A percentile compares a stretch with the other conserved stretches of the same genome.
phyloP scores from a whole-genome alignment of 2,888 invertebrate species.

The Noctua comes region DNA sequence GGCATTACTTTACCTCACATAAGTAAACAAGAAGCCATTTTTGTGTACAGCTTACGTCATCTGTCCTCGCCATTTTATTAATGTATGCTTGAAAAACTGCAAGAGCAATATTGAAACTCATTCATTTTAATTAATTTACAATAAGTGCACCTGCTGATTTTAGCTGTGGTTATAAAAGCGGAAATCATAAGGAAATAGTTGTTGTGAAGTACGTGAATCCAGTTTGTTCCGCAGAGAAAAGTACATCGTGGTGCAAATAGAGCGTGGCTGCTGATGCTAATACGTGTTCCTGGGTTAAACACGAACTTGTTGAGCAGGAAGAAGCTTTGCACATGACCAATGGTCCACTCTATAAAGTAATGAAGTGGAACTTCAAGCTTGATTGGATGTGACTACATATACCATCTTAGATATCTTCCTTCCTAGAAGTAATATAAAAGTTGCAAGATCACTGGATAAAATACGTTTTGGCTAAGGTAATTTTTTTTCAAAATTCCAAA shows the following conservation, averaged over 20 bases:
- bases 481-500: conserved; percentile 6
- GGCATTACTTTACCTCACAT: conserved; percentile 28
- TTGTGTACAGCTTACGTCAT: conserved; percentile 24
- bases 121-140: conserved; percentile 36
- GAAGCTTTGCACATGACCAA: conserved; percentile 18
- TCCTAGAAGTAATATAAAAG: conserved; percentile 4
- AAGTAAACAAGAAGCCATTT: conserved; percentile 29
- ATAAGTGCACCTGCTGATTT: conserved; percentile 42
- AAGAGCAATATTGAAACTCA: conserved; percentile 11
- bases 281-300: conserved; percentile 46
- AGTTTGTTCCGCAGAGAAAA: conserved; percentile 58
- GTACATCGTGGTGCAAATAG: conserved; percentile 43
- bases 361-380: conserved; percentile 49
- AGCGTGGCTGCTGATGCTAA: conserved; percentile 59
- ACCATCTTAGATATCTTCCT: conserved; percentile 10
- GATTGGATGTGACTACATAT: conserved; percentile 21
- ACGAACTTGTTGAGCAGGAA: conserved; percentile 51
- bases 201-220: conserved; percentile 42
- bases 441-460: background rate
- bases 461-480: background rate
- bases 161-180: conserved; percentile 37
- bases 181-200: conserved; percentile 59
- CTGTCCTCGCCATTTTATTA: conserved; percentile 32
- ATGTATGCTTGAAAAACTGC: conserved; percentile 12
- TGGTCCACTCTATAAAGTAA: conserved; percentile 37